phyloP scores from a whole-genome alignment of 2,797 vertebrate genomes.

The Carapus acus region DNA sequence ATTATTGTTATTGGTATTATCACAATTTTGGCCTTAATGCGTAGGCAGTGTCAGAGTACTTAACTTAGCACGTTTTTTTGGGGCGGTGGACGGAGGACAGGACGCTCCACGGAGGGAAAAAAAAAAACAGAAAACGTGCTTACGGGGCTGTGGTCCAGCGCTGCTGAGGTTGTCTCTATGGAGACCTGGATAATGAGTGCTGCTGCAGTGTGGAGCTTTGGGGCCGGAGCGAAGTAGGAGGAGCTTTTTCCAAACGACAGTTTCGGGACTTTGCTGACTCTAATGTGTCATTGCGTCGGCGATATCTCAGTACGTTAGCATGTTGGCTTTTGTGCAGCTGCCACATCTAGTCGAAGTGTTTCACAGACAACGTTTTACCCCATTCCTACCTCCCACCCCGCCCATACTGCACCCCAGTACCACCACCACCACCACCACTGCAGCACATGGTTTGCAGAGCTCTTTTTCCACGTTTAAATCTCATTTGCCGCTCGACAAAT shows the following conservation, averaged over 20 bases:
- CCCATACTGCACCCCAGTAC: too few species aligned
- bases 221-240: constrained; percentile 52
- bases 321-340: not conserved
- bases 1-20: too few species aligned
- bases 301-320: not conserved
- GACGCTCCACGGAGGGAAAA: constrained; percentile 55
- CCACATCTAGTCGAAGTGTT: not conserved
- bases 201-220: constrained; percentile 63
- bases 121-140: constrained; percentile 66
- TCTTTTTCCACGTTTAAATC: constrained; percentile 40
- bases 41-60: constrained; percentile 32
- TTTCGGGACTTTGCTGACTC: not conserved
- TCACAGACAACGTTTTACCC: constrained; percentile 1
- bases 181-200: constrained; percentile 72
- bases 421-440: too few species aligned
- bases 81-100: constrained; percentile 42
- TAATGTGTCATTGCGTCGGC: not conserved
- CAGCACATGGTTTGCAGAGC: constrained; percentile 8
- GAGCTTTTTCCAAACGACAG: constrained; percentile 7
- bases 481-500: constrained; percentile 42
- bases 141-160: constrained; percentile 66
- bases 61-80: constrained; percentile 41
- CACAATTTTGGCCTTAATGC: constrained; percentile 37
- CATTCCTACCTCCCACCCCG: constrained; percentile 5
- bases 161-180: constrained; percentile 76